These are phyloP conservation scores for Polydrusus cervinus DNA, from an alignment of 2,888 invertebrate species.

Conservation along the genomic window DNA sequence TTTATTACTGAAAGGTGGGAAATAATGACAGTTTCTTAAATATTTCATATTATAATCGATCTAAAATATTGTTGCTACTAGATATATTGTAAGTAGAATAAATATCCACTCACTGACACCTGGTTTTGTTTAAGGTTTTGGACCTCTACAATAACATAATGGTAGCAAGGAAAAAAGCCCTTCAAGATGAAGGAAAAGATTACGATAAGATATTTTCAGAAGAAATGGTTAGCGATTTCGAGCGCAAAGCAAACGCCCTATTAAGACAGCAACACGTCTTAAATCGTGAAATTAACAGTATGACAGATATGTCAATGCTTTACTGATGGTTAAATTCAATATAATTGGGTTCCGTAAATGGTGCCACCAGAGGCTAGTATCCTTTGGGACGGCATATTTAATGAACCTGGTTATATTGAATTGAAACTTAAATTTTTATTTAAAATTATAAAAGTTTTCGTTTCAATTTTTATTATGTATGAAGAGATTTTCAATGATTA, in stretches of 20 bases:
- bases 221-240: conserved; percentile 64
- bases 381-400: conserved; percentile 40
- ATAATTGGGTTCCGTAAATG: conserved; percentile 51
- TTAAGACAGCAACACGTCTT: conserved; percentile 66
- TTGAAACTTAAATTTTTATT: conserved; percentile 35
- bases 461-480: conserved; percentile 26
- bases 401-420: conserved; percentile 55
- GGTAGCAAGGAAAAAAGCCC: conserved; percentile 87
- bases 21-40: no score
- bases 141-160: conserved; percentile 90
- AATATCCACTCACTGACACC: no score
- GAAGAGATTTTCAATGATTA: not conserved
- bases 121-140: conserved; percentile 73
- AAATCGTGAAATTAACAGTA: conserved; percentile 59
- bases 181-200: conserved; percentile 68
- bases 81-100: no score
- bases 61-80: no score
- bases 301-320: conserved; percentile 60
- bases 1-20: no score
- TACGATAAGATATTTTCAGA: conserved; percentile 63
- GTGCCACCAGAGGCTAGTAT: conserved; percentile 24
- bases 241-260: conserved; percentile 66
- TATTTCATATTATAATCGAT: no score
- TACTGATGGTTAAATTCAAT: conserved; percentile 60
- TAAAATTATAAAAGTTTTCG: conserved; percentile 22